Evolutionary conservation across 2,113 vertebrate species (phyloP).

Genomic region (Dicrurus megarhynchus): DNA sequence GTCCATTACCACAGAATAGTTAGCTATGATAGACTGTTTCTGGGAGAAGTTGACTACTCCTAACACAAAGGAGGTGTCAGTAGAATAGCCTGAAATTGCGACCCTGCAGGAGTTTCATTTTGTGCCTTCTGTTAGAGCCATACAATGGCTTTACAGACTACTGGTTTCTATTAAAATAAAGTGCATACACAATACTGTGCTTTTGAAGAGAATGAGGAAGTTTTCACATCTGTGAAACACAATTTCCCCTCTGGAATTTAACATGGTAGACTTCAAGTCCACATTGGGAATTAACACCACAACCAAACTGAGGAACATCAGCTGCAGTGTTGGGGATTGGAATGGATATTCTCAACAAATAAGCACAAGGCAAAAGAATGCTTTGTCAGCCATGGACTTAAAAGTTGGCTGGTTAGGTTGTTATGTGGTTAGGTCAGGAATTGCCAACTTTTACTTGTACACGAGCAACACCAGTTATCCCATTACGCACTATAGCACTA

Average conservation of each 20-base stretch:
- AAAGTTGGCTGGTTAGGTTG: no score
- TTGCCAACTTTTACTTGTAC: neutral
- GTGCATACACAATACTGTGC: no score
- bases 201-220: neutral
- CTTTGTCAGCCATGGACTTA: neutral
- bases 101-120: neutral
- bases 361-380: neutral
- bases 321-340: neutral
- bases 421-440: neutral
- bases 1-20: neutral
- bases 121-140: neutral
- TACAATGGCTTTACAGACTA: neutral
- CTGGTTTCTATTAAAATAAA: neutral
- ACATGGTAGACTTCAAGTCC: neutral
- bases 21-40: neutral
- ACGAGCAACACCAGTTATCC: neutral
- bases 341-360: neutral
- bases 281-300: neutral
- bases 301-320: neutral
- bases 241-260: neutral
- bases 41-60: neutral
- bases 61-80: neutral
- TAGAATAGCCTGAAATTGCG: neutral
- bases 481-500: accelerated
- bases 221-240: neutral